Conservation (phyloP, 2,113 vertebrate genomes). For the Chauna torquata region DNA sequence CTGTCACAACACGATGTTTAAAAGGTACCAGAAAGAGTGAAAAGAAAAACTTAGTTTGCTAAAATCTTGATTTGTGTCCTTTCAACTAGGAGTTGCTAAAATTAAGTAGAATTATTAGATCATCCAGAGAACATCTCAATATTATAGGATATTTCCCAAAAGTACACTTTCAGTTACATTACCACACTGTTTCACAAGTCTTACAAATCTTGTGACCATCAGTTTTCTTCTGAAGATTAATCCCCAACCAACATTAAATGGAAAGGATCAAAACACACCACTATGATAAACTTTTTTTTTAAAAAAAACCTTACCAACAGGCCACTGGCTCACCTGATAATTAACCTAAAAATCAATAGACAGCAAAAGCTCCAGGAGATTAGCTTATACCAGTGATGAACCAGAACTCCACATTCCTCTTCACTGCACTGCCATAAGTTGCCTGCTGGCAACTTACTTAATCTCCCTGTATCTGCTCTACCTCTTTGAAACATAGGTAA, state of each 20-base stretch:
- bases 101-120: neutral
- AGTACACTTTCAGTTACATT: neutral
- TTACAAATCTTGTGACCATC: neutral
- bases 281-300: too few relatives aligned
- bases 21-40: neutral
- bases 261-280: neutral
- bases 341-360: neutral
- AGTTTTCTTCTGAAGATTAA: neutral
- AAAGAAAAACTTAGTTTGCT: neutral
- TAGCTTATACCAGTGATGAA: neutral
- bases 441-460: neutral
- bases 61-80: neutral
- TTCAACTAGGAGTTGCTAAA: neutral
- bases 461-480: neutral
- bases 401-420: neutral
- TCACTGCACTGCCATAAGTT: neutral
- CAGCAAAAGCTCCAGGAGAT: neutral
- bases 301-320: too few relatives aligned
- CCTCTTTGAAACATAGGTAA: accelerated
- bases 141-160: neutral
- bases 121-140: neutral
- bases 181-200: neutral
- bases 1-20: neutral
- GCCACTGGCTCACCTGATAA: neutral
- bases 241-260: neutral